Conservation (phyloP, 2,888 invertebrate species). For the Deilephila elpenor region DNA sequence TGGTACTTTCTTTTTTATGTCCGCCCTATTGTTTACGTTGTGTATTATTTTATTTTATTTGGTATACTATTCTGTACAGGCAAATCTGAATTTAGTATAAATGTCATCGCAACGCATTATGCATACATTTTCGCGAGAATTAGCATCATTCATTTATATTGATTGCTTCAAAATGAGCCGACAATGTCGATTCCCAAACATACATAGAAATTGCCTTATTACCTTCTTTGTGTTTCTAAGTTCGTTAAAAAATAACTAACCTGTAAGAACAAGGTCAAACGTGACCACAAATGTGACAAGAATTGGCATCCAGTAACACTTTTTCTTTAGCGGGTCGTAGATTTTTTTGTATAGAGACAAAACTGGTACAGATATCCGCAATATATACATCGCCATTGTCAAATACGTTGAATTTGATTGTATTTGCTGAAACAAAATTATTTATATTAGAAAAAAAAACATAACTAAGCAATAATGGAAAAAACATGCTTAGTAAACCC, state of each 20-base stretch:
- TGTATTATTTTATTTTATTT: no score
- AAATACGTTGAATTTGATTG: constrained; percentile 73
- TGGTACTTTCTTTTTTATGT: no score
- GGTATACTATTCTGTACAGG: no score
- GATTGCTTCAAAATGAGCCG: no score
- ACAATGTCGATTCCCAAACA: no score
- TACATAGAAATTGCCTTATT: no score
- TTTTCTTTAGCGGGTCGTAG: constrained; percentile 68
- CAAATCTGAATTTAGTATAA: no score
- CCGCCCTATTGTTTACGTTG: no score
- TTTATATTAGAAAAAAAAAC: not conserved
- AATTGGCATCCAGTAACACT: constrained; percentile 75
- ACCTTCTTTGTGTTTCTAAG: no score
- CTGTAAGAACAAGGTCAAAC: constrained; percentile 81
- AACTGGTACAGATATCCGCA: constrained; percentile 68
- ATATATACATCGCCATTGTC: constrained; percentile 71
- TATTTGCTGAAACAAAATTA: constrained; percentile 61
- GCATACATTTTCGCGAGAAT: no score
- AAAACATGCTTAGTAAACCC: not conserved
- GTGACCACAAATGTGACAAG: constrained; percentile 74
- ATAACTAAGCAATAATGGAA: constrained; percentile 6
- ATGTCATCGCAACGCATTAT: no score
- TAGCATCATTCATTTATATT: no score
- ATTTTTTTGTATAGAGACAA: constrained; percentile 68
- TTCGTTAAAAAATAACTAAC: constrained; percentile 54